A percentile compares a stretch with the other conserved stretches of the same genome.
These are phyloP conservation scores for Drosophila anomalata DNA, from an alignment of 2,888 invertebrate species.

Conservation along the genomic window DNA sequence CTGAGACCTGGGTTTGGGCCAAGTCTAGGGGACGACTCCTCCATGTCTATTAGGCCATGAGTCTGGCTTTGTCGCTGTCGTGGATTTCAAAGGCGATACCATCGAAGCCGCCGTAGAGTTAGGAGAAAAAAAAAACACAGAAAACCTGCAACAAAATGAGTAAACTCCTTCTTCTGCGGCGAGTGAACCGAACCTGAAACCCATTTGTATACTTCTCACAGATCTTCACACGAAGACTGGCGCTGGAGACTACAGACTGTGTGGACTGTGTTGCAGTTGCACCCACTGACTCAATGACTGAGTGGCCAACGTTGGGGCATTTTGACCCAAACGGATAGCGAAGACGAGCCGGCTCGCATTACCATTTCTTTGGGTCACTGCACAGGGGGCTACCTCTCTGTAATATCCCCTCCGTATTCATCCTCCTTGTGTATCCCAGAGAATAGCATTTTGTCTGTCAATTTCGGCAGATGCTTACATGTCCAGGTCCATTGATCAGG, in stretches of 20 bases:
- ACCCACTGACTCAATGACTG: conserved; percentile 80
- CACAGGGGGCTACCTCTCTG: conserved; percentile 40
- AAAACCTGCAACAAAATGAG: conserved; percentile 62
- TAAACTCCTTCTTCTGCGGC: conserved; percentile 65
- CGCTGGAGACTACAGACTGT: conserved; percentile 7
- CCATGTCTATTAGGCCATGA: conserved; percentile 58
- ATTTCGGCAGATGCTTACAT: conserved; percentile 69
- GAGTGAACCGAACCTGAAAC: conserved; percentile 62
- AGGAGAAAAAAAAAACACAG: conserved; percentile 3
- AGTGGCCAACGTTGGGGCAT: conserved; percentile 54
- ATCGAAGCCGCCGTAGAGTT: conserved; percentile 70
- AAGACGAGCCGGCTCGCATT: conserved; percentile 60
- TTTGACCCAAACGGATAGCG: conserved; percentile 41
- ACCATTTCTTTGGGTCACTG: conserved; percentile 81
- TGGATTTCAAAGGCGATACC: conserved; percentile 80
- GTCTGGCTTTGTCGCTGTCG: conserved; percentile 59
- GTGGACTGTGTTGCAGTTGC: conserved; percentile 44
- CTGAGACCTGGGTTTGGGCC: conserved; percentile 13
- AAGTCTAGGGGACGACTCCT: conserved; percentile 52
- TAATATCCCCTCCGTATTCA: not conserved
- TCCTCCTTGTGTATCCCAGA: conserved; percentile 8
- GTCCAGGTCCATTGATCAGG: conserved; percentile 72
- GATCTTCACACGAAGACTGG: conserved; percentile 71
- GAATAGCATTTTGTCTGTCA: conserved; percentile 48
- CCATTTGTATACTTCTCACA: conserved; percentile 79